Percentiles rank a stretch among this genome's conserved stretches.
Conservation (phyloP, 2,113 vertebrate genomes). For the Ptyas mucosa region DNA sequence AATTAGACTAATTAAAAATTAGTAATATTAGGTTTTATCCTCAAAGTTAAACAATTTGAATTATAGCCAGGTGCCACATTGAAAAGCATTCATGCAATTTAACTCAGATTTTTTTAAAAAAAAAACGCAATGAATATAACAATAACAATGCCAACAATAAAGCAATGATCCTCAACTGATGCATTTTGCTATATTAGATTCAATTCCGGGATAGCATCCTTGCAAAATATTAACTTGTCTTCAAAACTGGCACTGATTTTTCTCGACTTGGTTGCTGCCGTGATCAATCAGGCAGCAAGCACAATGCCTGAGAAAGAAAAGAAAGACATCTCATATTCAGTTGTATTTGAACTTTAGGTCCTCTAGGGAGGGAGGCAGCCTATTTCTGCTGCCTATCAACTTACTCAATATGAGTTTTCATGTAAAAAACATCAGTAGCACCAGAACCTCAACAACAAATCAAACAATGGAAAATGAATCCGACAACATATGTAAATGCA, state of each 20-base stretch:
- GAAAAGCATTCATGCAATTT: neutral
- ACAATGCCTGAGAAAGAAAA: constrained; percentile 19
- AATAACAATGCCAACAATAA: neutral
- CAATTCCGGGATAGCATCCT: neutral
- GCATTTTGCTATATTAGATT: neutral
- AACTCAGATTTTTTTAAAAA: neutral
- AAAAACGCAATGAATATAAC: neutral
- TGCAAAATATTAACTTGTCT: neutral
- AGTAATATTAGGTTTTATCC: neutral
- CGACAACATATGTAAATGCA: neutral
- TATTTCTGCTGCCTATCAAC: constrained; percentile 9
- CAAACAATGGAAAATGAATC: neutral
- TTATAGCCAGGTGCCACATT: neutral
- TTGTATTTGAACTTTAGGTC: neutral
- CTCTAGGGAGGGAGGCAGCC: neutral
- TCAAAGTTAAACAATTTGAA: neutral
- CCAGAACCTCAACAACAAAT: neutral
- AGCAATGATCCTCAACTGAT: neutral
- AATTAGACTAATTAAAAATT: neutral
- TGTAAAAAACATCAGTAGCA: neutral
- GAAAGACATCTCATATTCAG: neutral
- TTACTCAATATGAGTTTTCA: neutral
- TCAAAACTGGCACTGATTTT: neutral
- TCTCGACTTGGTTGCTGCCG: neutral
- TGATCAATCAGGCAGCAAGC: neutral